Evolutionary conservation across 1,140 invertebrate species (phyloP).

Genomic region (Ectropis grisescens): DNA sequence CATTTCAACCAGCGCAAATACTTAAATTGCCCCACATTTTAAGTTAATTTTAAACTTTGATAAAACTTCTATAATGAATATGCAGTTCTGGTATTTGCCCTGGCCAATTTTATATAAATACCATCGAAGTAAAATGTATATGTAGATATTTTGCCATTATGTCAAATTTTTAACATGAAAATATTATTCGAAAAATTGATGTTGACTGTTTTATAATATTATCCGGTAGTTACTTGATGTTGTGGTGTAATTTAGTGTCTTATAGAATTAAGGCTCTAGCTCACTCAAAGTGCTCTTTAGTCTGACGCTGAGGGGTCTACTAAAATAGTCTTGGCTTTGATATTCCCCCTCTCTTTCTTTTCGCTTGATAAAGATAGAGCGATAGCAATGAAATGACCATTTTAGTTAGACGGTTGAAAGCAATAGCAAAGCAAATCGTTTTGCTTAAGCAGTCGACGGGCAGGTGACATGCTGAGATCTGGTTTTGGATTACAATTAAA

Average conservation of each 20-base stretch:
- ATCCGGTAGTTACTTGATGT: constrained; percentile 71
- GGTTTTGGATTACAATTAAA: too few relatives aligned
- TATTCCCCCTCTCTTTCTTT: too few relatives aligned
- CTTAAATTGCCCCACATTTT: constrained; percentile 16
- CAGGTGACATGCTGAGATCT: too few relatives aligned
- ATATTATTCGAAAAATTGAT: constrained; percentile 68
- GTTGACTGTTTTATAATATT: constrained; percentile 72
- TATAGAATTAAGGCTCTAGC: constrained; percentile 51
- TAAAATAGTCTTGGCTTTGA: too few relatives aligned
- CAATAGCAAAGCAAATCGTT: too few relatives aligned
- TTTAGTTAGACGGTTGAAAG: too few relatives aligned
- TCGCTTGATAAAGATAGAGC: too few relatives aligned
- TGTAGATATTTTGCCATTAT: constrained; percentile 65
- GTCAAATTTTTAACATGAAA: constrained; percentile 58
- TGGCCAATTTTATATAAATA: constrained; percentile 22
- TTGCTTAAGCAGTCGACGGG: too few relatives aligned
- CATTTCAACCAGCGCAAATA: constrained; percentile 21
- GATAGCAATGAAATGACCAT: too few relatives aligned
- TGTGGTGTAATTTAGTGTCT: constrained; percentile 70
- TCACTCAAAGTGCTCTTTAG: constrained; percentile 33
- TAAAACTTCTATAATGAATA: too few relatives aligned
- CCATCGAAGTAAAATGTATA: constrained; percentile 46
- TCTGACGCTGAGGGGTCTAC: too few relatives aligned
- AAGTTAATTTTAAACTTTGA: too few relatives aligned
- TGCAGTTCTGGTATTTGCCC: constrained; percentile 21